These are phyloP conservation scores for Lepidurus couesii DNA, from an alignment of 1,140 invertebrate species.

Conservation along the genomic window DNA sequence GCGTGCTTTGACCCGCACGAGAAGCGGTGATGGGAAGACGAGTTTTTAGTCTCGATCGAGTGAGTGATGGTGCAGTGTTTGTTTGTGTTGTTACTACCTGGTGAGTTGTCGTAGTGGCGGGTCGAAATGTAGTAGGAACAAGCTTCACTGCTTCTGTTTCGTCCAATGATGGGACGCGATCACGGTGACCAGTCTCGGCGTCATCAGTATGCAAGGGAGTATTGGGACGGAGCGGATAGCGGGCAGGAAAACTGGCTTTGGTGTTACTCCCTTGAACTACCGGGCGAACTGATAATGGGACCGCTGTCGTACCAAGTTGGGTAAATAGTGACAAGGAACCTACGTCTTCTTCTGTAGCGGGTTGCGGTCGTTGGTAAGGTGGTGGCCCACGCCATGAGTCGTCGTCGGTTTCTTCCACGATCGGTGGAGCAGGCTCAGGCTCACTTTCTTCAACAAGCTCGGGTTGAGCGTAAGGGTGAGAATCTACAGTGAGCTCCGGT, in stretches of 20 bases:
- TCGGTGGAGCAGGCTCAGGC: not conserved
- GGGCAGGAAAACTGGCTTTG: not conserved
- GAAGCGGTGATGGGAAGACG: not conserved
- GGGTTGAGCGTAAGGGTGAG: not conserved
- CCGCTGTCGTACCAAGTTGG: not conserved
- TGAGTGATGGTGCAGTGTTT: not conserved
- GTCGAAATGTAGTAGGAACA: not conserved
- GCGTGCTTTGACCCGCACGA: not conserved
- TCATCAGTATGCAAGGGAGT: not conserved
- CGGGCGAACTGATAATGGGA: not conserved
- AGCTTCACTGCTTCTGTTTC: not conserved
- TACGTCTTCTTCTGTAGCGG: not conserved
- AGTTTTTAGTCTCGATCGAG: not conserved
- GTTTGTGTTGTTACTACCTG: not conserved
- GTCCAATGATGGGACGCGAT: not conserved
- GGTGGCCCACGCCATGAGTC: not conserved
- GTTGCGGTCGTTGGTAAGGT: not conserved
- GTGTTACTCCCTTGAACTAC: not conserved
- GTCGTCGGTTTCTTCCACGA: not conserved
- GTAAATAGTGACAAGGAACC: not conserved
- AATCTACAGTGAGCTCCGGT: not conserved
- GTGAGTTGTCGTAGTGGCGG: not conserved
- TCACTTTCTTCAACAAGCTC: not conserved
- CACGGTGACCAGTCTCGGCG: not conserved
- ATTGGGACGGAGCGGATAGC: not conserved